Percentiles rank a stretch among this genome's conserved stretches.
phyloP scores from a whole-genome alignment of 2,797 vertebrate species.

The Apogon hyalosoma region DNA sequence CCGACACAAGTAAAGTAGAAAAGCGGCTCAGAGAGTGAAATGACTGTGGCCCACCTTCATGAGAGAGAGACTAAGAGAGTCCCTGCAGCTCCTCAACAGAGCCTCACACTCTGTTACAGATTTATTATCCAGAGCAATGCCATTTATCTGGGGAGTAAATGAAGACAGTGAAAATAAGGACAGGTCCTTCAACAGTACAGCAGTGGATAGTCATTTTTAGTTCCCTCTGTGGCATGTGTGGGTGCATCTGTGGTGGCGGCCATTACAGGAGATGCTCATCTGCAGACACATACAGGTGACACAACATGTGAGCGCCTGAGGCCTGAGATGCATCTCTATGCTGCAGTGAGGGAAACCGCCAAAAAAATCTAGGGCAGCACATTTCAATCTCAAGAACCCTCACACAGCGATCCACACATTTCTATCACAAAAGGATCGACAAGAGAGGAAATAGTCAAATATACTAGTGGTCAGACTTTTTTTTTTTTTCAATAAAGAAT shows the following conservation, averaged over 20 bases:
- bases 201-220: constrained; percentile 27
- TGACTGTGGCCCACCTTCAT: constrained; percentile 91
- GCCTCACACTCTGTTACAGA: constrained; percentile 97
- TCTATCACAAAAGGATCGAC: constrained; percentile 55
- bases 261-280: constrained; percentile 29
- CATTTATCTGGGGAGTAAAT: constrained; percentile 90
- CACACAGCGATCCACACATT: constrained; percentile 54
- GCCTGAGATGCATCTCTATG: constrained; percentile 19
- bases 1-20: constrained; percentile 5
- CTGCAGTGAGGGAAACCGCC: constrained; percentile 19
- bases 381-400: constrained; percentile 50
- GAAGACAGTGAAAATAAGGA: constrained; percentile 59
- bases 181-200: constrained; percentile 44
- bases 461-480: constrained; percentile 11
- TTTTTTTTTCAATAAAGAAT: neutral
- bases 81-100: constrained; percentile 92
- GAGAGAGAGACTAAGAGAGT: constrained; percentile 94
- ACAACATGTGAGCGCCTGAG: constrained; percentile 23
- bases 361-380: constrained; percentile 68
- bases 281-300: constrained; percentile 50
- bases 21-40: constrained; percentile 26
- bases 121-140: constrained; percentile 97
- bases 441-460: constrained; percentile 18
- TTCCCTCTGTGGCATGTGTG: neutral
- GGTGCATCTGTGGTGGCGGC: constrained; percentile 4